A percentile compares a stretch with the other conserved stretches of the same genome.
Conservation (phyloP, 2,113 vertebrate genomes). For the Plestiodon gilberti region DNA sequence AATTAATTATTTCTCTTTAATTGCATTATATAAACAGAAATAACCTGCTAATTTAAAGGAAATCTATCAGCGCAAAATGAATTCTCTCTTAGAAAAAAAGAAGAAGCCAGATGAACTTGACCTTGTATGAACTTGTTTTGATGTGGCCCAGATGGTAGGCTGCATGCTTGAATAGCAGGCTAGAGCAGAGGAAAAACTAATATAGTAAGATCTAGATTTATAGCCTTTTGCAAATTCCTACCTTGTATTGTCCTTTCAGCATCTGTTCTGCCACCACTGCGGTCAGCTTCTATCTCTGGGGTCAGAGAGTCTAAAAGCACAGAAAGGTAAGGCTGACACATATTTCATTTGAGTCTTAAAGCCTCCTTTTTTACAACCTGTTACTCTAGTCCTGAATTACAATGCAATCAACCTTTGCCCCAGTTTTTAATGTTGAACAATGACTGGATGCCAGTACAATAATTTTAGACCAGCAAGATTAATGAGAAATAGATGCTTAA, state of each 20-base stretch:
- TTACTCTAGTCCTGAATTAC: constrained; percentile 75
- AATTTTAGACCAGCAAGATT: constrained; percentile 66
- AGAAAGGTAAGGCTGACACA: constrained; percentile 87
- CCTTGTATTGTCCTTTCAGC: constrained; percentile 99
- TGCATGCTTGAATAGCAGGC: constrained; percentile 96
- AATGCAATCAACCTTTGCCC: constrained; percentile 75
- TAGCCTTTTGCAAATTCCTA: constrained; percentile 95
- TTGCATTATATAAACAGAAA: constrained; percentile 78
- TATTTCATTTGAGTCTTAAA: constrained; percentile 78
- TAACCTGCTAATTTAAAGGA: constrained; percentile 82
- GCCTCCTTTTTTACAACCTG: constrained; percentile 76
- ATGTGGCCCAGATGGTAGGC: constrained; percentile 97
- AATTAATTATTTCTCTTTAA: constrained; percentile 81
- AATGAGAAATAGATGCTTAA: constrained; percentile 66
- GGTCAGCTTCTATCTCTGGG: constrained; percentile 99
- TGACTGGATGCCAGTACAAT: constrained; percentile 58
- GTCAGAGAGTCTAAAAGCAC: constrained; percentile 97
- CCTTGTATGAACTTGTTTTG: constrained; percentile 92
- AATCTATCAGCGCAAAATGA: constrained; percentile 79
- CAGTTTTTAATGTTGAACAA: constrained; percentile 76
- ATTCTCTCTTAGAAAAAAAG: constrained; percentile 81
- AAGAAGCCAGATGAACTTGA: constrained; percentile 91
- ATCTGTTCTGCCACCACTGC: constrained; percentile 99
- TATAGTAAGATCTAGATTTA: constrained; percentile 92
- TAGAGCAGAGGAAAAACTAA: constrained; percentile 93